Evolutionary conservation across 1,140 invertebrate genomes (phyloP), one percentile per base, ranked within the genome.

Genomic region (Sitodiplosis mosellana): DNA sequence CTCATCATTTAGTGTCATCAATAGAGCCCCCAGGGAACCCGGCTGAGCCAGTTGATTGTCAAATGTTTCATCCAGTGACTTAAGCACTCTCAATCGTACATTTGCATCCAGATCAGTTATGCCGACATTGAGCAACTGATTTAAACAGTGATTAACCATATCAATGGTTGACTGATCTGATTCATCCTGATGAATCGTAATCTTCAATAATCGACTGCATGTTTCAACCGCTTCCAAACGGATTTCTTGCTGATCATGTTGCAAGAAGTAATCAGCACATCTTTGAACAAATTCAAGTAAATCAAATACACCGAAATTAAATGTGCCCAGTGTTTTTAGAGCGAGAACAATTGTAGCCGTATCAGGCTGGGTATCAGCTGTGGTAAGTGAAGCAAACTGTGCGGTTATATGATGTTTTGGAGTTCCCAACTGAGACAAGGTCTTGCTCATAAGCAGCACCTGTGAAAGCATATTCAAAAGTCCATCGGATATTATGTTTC

Each of bases 1-100:
- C 66, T 99, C 94, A 63, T 99, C 96, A 66, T 98, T 90, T 63
- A 99, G 77, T 1, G 90, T 88, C 20, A 97, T 81, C 56, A 98
- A 96, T 7, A 99, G 67, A 0, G 86, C 83, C 53, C 83, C 87
- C 0, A 99, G 67, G 52, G 92, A 96, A 64, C 98, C 91, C 2
- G 93, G 85, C 68, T 99, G 93, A 0, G 94, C 92, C 37, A 99
- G 66, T 64, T 98, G 87, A 17, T 77, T 78, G 58, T 99, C 90
- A 68, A 99, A 99, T 10, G 81, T 82, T 49, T 87, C 80, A 59
- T 95, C 87, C n/a, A 99, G 64, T 0, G 90, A 95, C 40, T 83
- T 81, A 2, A 99, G 67, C 0, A 99, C 95, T 69, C 87, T 84
- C 54, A 87, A 84, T 4, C 96, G 74, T 1, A 99, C 93, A 66